Conservation (phyloP, 1,140 invertebrate species). For the Drosophila tsacasi region DNA sequence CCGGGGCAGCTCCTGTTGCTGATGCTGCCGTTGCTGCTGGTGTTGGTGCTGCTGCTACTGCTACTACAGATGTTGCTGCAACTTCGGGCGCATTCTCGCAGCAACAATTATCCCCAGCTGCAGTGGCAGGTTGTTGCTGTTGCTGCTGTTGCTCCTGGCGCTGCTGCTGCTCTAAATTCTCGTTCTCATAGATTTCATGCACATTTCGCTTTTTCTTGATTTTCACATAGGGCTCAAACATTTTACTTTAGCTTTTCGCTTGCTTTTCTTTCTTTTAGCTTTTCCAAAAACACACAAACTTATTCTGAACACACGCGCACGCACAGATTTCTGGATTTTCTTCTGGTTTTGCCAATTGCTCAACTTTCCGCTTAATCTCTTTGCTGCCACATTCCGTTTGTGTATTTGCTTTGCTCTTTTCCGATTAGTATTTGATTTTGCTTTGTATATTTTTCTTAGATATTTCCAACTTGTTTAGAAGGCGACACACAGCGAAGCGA, state of each 20-base stretch:
- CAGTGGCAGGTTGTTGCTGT: slow-evolving; percentile 37
- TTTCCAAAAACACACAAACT: slow-evolving; percentile 46
- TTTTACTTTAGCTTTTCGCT: slow-evolving; percentile 65
- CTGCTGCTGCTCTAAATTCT: slow-evolving; percentile 73
- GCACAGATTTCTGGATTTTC: slow-evolving; percentile 9
- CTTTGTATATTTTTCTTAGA: slow-evolving; percentile 39
- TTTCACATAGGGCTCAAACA: slow-evolving; percentile 85
- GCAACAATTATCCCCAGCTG: slow-evolving; percentile 76
- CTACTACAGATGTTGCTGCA: slow-evolving; percentile 33
- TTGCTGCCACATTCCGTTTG: slow-evolving; percentile 56
- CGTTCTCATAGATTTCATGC: slow-evolving; percentile 78
- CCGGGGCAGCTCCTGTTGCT: slow-evolving; percentile 46
- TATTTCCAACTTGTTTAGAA: slow-evolving; percentile 37
- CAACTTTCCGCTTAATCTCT: slow-evolving; percentile 54
- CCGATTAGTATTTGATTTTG: slow-evolving; percentile 40
- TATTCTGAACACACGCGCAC: slow-evolving; percentile 21
- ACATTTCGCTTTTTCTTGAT: slow-evolving; percentile 84
- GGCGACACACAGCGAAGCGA: slow-evolving; percentile 15
- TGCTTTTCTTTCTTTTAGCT: slow-evolving; percentile 19
- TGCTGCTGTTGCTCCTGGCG: slow-evolving; percentile 42
- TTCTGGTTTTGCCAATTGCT: slow-evolving; percentile 53
- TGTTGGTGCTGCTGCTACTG: slow-evolving; percentile 22
- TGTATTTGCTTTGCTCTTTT: slow-evolving; percentile 30
- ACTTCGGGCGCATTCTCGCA: slow-evolving; percentile 61
- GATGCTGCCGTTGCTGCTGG: slow-evolving; percentile 22